Evolutionary conservation across 2,113 vertebrate genomes (phyloP), one percentile per base, ranked within the genome.

Genomic region (Prunella fulvescens): DNA sequence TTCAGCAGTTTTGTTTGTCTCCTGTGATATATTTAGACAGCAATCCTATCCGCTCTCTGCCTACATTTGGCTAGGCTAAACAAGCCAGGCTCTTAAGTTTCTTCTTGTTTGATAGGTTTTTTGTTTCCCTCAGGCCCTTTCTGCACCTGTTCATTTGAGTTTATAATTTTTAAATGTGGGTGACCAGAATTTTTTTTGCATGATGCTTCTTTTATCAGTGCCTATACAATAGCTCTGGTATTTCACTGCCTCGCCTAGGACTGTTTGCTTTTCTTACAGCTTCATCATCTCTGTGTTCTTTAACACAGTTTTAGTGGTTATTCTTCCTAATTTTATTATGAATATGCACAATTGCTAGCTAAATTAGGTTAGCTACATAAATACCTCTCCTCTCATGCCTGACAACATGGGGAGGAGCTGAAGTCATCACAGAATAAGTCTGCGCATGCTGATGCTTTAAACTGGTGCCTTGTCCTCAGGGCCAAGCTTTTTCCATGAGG

Each of bases 21-120:
- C 86, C 67, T 81, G 94, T 81, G 95, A 90, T 97, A 97, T 96
- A 97, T 97, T 95, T 96, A 96, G 92, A 92, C 79, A 90, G 95
- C 94, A 94, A 97, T 93, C 76, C 80, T 97, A 95, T 96, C 91
- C 0, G 2, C 69, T 57, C 86, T 54, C 86, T 93, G 94, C 82
- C 92, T 93, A 51, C 90, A 62, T 96, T 97, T 93, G 90, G 79
- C 82, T 77, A 62, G 54, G 79, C 88, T 88, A 93, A 96, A 94
- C 42, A 94, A 93, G 82, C 29, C 67, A 83, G 39, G 88, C 77
- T 93, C 92, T 96, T 93, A 96, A 93, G 86, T 95, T 94, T 90
- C 95, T 80, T 94, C 82, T 93, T 92, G 92, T 96, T 95, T 95
- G 86, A 83, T 92, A 83, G 92, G 92, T 92, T 94, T 94, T 96